Evolutionary conservation across 2,888 invertebrate species (phyloP), one percentile per base, ranked within the genome.

Genomic region (Mechanitis mazaeus): DNA sequence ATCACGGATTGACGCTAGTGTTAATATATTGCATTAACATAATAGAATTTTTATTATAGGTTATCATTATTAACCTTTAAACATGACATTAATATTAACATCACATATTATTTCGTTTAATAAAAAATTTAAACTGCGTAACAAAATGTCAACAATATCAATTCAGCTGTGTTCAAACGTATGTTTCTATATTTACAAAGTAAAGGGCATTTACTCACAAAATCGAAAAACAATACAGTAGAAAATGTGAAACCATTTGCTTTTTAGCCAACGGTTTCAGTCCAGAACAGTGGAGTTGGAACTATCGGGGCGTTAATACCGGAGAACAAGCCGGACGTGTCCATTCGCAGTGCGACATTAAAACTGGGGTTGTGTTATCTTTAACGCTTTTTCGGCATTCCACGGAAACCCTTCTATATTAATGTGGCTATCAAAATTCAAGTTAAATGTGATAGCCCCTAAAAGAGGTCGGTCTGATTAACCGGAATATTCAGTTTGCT

Each of bases 311-410:
- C 73, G 72, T 71, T 69, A 58, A 46, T 56, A 45, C 64, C 66
- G 63, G 60, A 59, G 69, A 72, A 68, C 67, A 71, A 66, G 69
- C 70, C 71, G 75, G 75, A 75, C 69, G 69, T 73, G 74, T 73
- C 72, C 72, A 70, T 73, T 73, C 67, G 65, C 69, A 68, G 67
- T 66, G 65, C 69, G 65, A 70, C 72, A 72, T 76, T 75, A 73
- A 72, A 75, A 70, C 71, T 63, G 61, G 69, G 66, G 66, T 59
- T 68, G 62, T 69, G 74, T 75, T 77, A 77, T 76, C 76, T 70
- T 68, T 66, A 57, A 64, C 66, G 70, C 66, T 67, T 65, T 68
- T 68, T 65, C 63, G 55, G 63, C 54, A 58, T 57, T 64, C 60
- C 64, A 60, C 63, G 54, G 63, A 66, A 68, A 66, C 67, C 67